Evolutionary conservation across 2,888 invertebrate species (phyloP), one percentile per base, ranked within the genome.

Genomic region (Coelinius sp.): DNA sequence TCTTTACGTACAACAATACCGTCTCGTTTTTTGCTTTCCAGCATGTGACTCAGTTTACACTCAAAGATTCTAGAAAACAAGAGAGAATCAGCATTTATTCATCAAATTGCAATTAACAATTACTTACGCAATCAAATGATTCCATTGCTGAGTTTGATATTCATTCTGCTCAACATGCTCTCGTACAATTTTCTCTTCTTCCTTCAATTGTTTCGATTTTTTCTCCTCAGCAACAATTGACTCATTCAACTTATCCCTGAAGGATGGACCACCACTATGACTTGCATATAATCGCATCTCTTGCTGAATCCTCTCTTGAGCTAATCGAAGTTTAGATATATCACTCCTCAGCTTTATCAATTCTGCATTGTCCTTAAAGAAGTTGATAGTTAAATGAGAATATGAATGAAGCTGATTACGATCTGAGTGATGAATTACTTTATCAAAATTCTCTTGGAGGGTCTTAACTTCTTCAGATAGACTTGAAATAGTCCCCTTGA

Each of bases 1-100:
- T 91, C 90, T 31, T 90, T 91, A 66, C 91, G 90, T 71, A 90
- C 91, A 81, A 92, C 89, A 65, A 90, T 90, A 1, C 90, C 92
- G 75, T 90, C 90, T 1, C 89, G 87, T 67, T 89, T 87, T 52
- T 89, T 89, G 1, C 89, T 89, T 75, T 90, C 89, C 75, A 88
- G 89, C 66, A 90, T 89, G 49, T 89, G 89, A 68, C 89, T 88
- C 83, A 90, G 86, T 83, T 92, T 92, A 75, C 90, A 90, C 20
- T 89, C 89, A 70, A 92, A 84, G 65, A 92, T 84, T 73, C 90
- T 89, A 76, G 86, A 85, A 56, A 88, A 85, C 67, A 87, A 88
- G 46, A n/a, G n/a, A n/a, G 10, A 80, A 88, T 86, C 49, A 53
- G 2, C 5, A 10, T 22, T 49, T 10, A 20, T 31, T 44, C 5